These are phyloP conservation scores for Coregonus ussuriensis DNA, from an alignment of 2,797 vertebrate genomes.

Conservation along the genomic window DNA sequence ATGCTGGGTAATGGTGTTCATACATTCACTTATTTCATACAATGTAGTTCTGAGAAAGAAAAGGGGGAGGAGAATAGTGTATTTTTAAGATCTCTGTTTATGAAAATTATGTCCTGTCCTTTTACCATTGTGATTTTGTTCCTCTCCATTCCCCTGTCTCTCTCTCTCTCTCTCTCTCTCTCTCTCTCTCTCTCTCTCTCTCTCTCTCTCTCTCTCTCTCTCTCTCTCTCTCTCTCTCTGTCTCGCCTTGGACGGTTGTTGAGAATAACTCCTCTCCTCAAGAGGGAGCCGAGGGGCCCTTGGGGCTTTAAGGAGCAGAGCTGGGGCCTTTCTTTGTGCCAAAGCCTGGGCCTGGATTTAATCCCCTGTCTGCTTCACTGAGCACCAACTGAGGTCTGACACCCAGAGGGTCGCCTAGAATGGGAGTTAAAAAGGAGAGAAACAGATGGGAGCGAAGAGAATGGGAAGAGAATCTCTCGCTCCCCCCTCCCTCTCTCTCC, in stretches of 20 bases:
- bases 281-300: conserved; percentile 19
- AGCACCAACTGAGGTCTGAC: conserved; percentile 65
- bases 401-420: conserved; percentile 62
- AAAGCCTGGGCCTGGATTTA: conserved; percentile 61
- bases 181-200: conserved; percentile 5
- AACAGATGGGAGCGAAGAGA: conserved; percentile 69
- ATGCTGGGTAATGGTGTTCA: conserved; percentile 61
- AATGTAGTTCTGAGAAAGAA: conserved; percentile 56
- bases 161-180: neutral
- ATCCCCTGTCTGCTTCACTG: conserved; percentile 66
- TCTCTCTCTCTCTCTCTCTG: no score
- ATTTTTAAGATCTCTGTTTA: conserved; percentile 36
- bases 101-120: conserved; percentile 54
- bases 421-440: conserved; percentile 8
- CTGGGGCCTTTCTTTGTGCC: conserved; percentile 65
- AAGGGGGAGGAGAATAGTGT: conserved; percentile 26
- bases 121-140: conserved; percentile 12
- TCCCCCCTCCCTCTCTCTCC: no score
- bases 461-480: neutral
- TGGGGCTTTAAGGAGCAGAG: conserved; percentile 46
- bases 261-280: conserved; percentile 56
- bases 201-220: no score
- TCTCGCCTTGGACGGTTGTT: conserved; percentile 36
- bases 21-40: conserved; percentile 52
- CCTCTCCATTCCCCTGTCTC: neutral